These are phyloP conservation scores for Callaeas wilsoni DNA, from an alignment of 2,113 vertebrate species.

Conservation along the genomic window DNA sequence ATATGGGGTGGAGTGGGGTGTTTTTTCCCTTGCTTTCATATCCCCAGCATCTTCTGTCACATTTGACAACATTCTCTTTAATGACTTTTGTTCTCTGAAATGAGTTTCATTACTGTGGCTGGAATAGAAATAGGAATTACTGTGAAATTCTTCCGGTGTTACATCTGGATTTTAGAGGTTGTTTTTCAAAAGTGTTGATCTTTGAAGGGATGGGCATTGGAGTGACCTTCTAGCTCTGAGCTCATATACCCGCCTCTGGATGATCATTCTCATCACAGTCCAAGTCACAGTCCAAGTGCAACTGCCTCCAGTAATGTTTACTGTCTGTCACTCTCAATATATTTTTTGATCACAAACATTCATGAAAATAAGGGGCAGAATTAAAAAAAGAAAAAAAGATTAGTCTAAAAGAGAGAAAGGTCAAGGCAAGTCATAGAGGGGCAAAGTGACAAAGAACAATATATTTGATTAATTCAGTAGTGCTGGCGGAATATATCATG, in stretches of 20 bases:
- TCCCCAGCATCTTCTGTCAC: neutral
- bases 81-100: neutral
- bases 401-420: neutral
- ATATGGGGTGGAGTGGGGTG: neutral
- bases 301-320: constrained; percentile 15
- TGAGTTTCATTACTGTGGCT: neutral
- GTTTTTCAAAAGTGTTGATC: neutral
- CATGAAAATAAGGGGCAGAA: neutral
- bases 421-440: neutral
- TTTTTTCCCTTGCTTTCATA: neutral
- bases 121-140: neutral
- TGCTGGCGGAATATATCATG: neutral
- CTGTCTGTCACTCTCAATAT: constrained; percentile 11
- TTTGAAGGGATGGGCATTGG: neutral
- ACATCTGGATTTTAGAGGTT: neutral
- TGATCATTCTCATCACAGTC: neutral
- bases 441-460: neutral
- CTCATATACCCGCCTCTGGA: neutral
- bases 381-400: neutral
- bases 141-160: neutral
- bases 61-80: neutral
- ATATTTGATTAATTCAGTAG: neutral
- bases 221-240: constrained; percentile 1
- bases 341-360: neutral
- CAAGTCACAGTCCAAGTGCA: neutral